Base-by-base conservation (phyloP, 2,797 vertebrate genomes). In the Peromyscus attwateri region DNA sequence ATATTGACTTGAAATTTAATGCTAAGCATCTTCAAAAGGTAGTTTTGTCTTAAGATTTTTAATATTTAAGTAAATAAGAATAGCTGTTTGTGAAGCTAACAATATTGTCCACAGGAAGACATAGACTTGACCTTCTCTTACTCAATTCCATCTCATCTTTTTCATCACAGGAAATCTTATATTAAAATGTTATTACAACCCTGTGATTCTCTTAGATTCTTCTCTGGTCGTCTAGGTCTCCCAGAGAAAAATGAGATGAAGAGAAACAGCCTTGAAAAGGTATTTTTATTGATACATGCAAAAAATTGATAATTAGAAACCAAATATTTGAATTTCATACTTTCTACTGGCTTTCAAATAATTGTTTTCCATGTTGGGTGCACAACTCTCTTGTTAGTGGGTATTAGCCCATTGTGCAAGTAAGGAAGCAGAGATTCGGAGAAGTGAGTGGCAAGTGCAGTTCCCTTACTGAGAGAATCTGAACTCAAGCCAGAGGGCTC, bases 1-100 rank as follows among this genome's bases (percentile, higher is more conserved):
- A 71, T 52, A 57, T 90, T 80, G 62, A 94, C 76, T 95, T 91
- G 93, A 79, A 55, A 19, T 81, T 87, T 96, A 70, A 64, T 95
- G 55, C 62, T 73, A 77, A 92, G 55, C 37, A 37, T 85, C 25
- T 46, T 96, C 29, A 82, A 83, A 92, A 75, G 52, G 25, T 62
- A 77, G 10, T 77, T 87, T 88, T 85, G 10, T 76, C 89, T 17
- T 68, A 34, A 81, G 52, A n/a, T 88, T 88, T 89, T 91, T 60
- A 87, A 43, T 31, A 81, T 60, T 81, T 80, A 85, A 93, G 57
- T 34, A 95, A 93, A 82, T 88, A 80, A 84, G 90, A 95, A 79
- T 34, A 76, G 25, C 37, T 75, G 31, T 82, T 97, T 97, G 13
- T 46, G 37, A 75, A 52, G 23, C 27, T 60, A 90, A 70, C 23